Evolutionary conservation across 2,797 vertebrate genomes (phyloP).

Genomic region (Borostomias antarcticus): DNA sequence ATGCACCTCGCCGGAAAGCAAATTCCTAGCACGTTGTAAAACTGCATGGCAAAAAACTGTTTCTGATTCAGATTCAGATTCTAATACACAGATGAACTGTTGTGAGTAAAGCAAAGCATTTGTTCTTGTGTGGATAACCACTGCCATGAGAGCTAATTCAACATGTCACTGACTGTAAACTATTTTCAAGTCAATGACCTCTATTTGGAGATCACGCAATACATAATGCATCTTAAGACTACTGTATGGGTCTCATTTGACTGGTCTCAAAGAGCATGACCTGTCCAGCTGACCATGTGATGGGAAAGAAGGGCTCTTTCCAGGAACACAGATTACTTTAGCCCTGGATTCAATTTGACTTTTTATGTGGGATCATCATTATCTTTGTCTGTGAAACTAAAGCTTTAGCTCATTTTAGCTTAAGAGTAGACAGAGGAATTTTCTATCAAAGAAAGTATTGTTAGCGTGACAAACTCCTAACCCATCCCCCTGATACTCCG

Average conservation of each 20-base stretch:
- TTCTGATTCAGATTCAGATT: neutral
- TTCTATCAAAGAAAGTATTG: neutral
- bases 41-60: neutral
- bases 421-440: too few species aligned
- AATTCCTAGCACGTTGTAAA: neutral
- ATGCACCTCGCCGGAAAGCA: too few species aligned
- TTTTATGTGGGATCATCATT: neutral
- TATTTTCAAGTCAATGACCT: neutral
- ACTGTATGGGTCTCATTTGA: slow-evolving; percentile 3
- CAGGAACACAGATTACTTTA: too few species aligned
- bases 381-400: neutral
- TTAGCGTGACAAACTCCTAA: neutral
- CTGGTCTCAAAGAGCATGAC: slow-evolving; percentile 1
- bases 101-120: neutral
- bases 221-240: neutral
- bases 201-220: neutral
- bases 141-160: neutral
- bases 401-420: too few species aligned
- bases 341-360: too few species aligned
- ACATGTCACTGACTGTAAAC: neutral
- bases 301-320: neutral
- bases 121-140: neutral
- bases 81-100: too few species aligned
- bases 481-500: neutral
- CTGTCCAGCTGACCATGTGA: neutral